phyloP scores from a whole-genome alignment of 2,888 invertebrate genomes.

The Drosophila longiperda region DNA sequence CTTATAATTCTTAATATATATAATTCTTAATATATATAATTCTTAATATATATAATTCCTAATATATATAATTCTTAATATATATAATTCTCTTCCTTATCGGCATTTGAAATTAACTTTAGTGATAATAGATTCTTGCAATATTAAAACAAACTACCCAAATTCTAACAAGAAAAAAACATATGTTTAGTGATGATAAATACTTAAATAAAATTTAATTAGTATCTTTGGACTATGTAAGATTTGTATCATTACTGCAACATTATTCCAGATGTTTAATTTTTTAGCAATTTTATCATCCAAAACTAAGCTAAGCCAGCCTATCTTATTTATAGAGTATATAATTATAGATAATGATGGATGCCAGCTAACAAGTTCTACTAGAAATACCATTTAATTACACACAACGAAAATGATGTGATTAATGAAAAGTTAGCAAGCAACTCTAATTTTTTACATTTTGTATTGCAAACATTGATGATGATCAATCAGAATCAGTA shows the following conservation, averaged over 20 bases:
- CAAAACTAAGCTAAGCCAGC: not conserved
- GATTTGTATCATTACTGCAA: not conserved
- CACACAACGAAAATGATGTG: slow-evolving; percentile 14
- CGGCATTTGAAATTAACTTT: not conserved
- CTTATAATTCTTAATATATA: not conserved
- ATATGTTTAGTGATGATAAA: not conserved
- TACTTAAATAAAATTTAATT: not conserved
- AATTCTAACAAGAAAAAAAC: not conserved
- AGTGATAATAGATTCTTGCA: not conserved
- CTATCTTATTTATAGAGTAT: not conserved
- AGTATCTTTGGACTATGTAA: not conserved
- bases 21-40: not conserved
- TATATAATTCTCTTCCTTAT: not conserved
- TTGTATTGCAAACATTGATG: slow-evolving; percentile 9
- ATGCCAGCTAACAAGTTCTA: slow-evolving; percentile 12
- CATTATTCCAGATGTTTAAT: not conserved
- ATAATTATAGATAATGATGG: not conserved
- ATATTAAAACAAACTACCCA: not conserved
- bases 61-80: not conserved
- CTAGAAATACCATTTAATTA: slow-evolving; percentile 16
- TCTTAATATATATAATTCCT: not conserved
- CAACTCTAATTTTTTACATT: slow-evolving; percentile 15
- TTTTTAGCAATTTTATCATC: not conserved
- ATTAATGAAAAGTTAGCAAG: slow-evolving; percentile 31
- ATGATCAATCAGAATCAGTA: slow-evolving; percentile 50